These are phyloP conservation scores for Taxidea taxus DNA, from an alignment of 2,113 vertebrate genomes.

Conservation along the genomic window DNA sequence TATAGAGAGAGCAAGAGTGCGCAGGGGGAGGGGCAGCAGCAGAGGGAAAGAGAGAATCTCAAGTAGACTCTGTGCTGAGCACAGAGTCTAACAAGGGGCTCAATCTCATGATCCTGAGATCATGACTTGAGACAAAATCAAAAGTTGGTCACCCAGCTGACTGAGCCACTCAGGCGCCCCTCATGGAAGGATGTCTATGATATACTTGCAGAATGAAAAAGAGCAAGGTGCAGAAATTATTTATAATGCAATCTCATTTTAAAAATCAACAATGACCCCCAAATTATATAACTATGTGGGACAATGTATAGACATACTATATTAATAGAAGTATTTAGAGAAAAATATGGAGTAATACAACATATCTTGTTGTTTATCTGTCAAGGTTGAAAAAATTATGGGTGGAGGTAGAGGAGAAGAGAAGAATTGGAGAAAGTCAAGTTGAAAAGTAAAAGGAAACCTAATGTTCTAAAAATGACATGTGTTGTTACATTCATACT, in stretches of 20 bases:
- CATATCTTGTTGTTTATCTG: not conserved
- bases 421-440: not conserved
- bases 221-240: not conserved
- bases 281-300: not conserved
- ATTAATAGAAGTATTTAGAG: not conserved
- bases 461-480: not conserved
- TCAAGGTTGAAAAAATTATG: not conserved
- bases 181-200: not conserved
- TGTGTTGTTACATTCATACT: not conserved
- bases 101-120: not conserved
- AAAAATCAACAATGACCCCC: not conserved
- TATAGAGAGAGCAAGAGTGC: not conserved
- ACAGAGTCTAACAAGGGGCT: not conserved
- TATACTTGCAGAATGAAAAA: constrained; percentile 9
- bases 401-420: not conserved
- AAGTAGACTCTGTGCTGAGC: not conserved
- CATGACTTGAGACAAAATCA: not conserved
- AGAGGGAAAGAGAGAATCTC: not conserved
- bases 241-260: not conserved
- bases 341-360: not conserved
- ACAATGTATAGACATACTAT: not conserved
- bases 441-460: not conserved
- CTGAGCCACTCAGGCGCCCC: not conserved
- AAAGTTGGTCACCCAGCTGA: not conserved
- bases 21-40: too few relatives aligned